Conservation (phyloP, 2,888 invertebrate genomes). For the Alentia gelatinosa region DNA sequence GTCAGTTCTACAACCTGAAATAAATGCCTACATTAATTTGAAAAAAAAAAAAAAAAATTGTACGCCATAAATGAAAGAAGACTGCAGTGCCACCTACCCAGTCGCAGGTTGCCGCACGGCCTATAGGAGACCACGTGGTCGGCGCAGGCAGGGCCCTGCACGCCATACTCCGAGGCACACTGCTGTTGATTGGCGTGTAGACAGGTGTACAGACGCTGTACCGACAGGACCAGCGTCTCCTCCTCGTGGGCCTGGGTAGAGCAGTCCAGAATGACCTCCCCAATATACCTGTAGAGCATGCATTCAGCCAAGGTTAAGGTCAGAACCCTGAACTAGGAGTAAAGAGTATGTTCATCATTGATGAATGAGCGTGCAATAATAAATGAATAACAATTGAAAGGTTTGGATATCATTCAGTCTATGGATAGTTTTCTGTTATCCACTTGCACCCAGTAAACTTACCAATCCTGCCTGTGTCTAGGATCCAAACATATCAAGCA, state of each 20-base stretch:
- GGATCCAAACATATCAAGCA: too few species aligned
- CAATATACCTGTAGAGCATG: constrained; percentile 43
- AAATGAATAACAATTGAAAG: too few species aligned
- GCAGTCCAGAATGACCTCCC: constrained; percentile 55
- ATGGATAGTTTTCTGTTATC: too few species aligned
- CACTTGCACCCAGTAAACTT: too few species aligned
- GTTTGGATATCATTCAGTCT: too few species aligned
- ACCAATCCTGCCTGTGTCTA: too few species aligned
- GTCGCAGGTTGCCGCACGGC: constrained; percentile 54
- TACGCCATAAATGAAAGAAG: not conserved
- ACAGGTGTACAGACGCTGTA: constrained; percentile 57
- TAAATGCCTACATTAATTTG: too few species aligned
- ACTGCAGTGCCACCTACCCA: constrained; percentile 5
- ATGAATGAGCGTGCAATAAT: too few species aligned
- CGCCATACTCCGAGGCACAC: constrained; percentile 54
- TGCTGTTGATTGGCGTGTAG: constrained; percentile 39
- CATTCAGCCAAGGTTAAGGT: too few species aligned
- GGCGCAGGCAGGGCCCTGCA: constrained; percentile 35
- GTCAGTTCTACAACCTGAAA: too few species aligned
- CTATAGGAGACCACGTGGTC: not conserved
- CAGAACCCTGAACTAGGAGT: too few species aligned
- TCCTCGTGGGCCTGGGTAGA: constrained; percentile 39
- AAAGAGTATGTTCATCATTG: too few species aligned
- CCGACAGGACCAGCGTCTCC: constrained; percentile 56
- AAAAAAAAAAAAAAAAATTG: not conserved